Percentiles rank a stretch among this genome's conserved stretches.
phyloP scores from a whole-genome alignment of 2,113 vertebrate species.

The Alectura lathami region DNA sequence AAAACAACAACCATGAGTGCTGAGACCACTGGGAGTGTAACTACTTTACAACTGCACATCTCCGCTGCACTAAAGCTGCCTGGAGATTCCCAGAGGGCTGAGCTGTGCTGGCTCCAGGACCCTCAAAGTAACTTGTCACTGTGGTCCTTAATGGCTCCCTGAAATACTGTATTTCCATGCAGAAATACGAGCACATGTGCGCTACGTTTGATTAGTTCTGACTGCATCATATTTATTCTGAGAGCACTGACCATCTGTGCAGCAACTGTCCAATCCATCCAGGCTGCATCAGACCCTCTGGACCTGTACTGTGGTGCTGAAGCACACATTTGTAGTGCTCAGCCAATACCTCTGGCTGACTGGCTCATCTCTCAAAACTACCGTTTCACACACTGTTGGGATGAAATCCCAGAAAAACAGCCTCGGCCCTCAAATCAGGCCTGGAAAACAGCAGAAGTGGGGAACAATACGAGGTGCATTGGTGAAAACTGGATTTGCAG shows the following conservation, averaged over 20 bases:
- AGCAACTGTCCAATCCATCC: not conserved
- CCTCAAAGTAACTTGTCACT: not conserved
- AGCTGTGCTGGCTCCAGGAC: not conserved
- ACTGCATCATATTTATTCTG: not conserved
- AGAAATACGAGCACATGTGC: rapidly evolving
- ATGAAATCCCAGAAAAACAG: not conserved
- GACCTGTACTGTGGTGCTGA: not conserved
- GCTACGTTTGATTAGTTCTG: not conserved
- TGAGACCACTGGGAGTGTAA: not conserved
- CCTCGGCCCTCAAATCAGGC: not conserved
- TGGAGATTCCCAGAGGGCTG: not conserved
- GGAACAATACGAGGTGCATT: not conserved
- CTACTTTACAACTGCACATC: not conserved
- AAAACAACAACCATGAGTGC: rapidly evolving
- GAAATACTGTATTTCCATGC: not conserved
- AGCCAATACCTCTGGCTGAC: not conserved
- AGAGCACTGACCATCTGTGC: not conserved
- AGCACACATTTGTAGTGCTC: not conserved
- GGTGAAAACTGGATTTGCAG: not conserved
- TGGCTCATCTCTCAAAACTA: not conserved
- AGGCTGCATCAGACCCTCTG: not conserved
- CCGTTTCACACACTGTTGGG: not conserved
- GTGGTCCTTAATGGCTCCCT: not conserved
- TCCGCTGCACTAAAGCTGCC: not conserved
- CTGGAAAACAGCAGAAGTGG: not conserved